These are phyloP conservation scores for Brassicogethes aeneus DNA, from an alignment of 2,888 invertebrate species.

Conservation along the genomic window DNA sequence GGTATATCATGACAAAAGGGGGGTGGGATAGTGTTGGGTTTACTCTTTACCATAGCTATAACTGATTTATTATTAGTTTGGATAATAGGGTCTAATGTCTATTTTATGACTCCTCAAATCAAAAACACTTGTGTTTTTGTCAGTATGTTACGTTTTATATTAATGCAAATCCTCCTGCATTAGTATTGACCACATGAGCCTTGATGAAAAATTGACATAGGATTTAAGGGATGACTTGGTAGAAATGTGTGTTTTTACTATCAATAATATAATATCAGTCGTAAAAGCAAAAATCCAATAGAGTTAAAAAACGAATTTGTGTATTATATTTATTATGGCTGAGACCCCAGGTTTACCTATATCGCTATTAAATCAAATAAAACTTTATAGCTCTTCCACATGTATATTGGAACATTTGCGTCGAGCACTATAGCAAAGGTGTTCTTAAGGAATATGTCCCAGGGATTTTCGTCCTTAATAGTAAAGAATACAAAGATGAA, in stretches of 20 bases:
- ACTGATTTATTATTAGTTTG: conserved; percentile 21
- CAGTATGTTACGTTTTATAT: too few species aligned
- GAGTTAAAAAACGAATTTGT: conserved; percentile 20
- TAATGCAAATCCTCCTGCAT: too few species aligned
- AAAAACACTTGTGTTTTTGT: neutral
- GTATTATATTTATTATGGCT: conserved; percentile 25
- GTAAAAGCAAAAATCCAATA: conserved; percentile 18
- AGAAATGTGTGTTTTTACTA: too few species aligned
- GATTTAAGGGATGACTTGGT: too few species aligned
- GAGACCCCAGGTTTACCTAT: neutral
- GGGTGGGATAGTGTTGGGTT: too few species aligned
- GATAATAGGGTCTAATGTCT: conserved; percentile 18
- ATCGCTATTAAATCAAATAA: conserved; percentile 34
- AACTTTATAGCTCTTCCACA: conserved; percentile 35
- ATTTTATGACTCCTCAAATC: conserved; percentile 13
- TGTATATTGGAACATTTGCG: conserved; percentile 30
- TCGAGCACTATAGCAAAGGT: conserved; percentile 26
- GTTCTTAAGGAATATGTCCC: conserved; percentile 20
- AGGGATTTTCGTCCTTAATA: conserved; percentile 18
- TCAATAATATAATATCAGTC: too few species aligned
- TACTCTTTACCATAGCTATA: conserved; percentile 21
- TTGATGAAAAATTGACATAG: too few species aligned
- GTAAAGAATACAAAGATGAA: conserved; percentile 14
- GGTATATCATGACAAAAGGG: too few species aligned
- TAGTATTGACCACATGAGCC: too few species aligned